A percentile compares a stretch with the other conserved stretches of the same genome.
These are phyloP conservation scores for Drosophila ochracea DNA, from an alignment of 2,888 invertebrate genomes.

Conservation along the genomic window DNA sequence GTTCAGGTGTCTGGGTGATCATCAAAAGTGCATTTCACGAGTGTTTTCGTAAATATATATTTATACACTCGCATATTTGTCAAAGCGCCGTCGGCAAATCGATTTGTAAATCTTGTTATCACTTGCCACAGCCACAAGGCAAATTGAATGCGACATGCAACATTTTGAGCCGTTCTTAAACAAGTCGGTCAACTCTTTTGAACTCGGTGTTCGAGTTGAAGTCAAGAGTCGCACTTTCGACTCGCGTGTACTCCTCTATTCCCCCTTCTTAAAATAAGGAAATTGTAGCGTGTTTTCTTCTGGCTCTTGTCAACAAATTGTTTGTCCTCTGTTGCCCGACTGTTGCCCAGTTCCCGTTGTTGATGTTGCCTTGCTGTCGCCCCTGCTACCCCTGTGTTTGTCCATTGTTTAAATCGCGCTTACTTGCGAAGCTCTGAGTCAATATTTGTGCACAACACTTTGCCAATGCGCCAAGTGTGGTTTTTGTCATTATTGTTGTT, in stretches of 20 bases:
- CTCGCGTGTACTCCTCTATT: conserved; percentile 24
- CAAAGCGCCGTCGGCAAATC: conserved; percentile 77
- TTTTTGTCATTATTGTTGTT: conserved; percentile 33
- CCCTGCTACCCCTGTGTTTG: conserved; percentile 56
- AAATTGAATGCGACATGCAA: conserved; percentile 28
- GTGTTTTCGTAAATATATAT: conserved; percentile 22
- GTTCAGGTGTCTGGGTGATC: conserved; percentile 29
- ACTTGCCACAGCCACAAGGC: conserved; percentile 42
- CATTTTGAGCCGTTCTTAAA: conserved; percentile 68
- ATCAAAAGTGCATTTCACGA: conserved; percentile 42
- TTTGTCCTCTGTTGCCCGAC: conserved; percentile 56
- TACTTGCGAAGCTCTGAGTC: conserved; percentile 80
- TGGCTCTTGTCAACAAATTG: conserved; percentile 40
- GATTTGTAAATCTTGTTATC: conserved; percentile 83
- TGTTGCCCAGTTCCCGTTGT: conserved; percentile 37
- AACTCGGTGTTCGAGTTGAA: conserved; percentile 8
- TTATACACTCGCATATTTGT: conserved; percentile 60
- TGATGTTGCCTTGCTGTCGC: not conserved
- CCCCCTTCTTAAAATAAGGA: conserved; percentile 10
- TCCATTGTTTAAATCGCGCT: conserved; percentile 81
- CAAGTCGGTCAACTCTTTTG: conserved; percentile 43
- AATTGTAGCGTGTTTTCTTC: conserved; percentile 57
- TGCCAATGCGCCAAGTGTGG: conserved; percentile 80
- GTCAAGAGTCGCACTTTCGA: conserved; percentile 67
- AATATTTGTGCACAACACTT: conserved; percentile 80